Evolutionary conservation across 2,888 invertebrate genomes (phyloP).

Genomic region (Ormia ochracea): DNA sequence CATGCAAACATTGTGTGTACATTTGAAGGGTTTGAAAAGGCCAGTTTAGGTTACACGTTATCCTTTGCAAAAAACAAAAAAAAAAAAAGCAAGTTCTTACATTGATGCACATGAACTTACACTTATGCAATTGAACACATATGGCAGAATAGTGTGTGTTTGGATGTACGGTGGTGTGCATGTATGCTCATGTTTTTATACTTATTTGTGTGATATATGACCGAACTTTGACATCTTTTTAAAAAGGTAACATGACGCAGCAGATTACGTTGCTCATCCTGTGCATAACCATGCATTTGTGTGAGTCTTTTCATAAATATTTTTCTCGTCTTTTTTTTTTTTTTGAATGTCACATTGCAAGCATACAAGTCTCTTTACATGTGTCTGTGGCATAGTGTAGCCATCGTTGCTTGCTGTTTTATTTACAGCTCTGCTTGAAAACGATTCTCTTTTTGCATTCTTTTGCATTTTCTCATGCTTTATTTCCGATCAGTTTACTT

Average conservation of each 20-base stretch:
- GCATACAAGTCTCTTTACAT: neutral
- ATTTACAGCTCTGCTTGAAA: constrained; percentile 46
- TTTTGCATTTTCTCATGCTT: constrained; percentile 21
- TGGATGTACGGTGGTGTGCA: neutral
- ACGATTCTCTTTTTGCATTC: constrained; percentile 13
- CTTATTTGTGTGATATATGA: constrained; percentile 63
- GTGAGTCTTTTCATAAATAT: neutral
- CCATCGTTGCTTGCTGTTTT: constrained; percentile 32
- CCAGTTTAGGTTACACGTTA: constrained; percentile 38
- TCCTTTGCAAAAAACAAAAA: constrained; percentile 18
- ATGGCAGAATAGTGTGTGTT: neutral
- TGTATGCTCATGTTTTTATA: constrained; percentile 23
- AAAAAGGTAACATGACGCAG: constrained; percentile 62
- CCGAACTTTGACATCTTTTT: constrained; percentile 65
- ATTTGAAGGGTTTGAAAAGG: constrained; percentile 12
- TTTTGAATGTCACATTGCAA: constrained; percentile 14
- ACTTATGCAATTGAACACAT: neutral
- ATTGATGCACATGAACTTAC: neutral
- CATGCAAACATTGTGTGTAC: neutral
- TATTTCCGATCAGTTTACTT: constrained; percentile 57
- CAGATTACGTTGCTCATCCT: constrained; percentile 59
- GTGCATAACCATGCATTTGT: neutral
- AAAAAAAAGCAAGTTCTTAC: too few species aligned
- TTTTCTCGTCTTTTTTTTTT: neutral
- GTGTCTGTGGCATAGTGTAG: neutral